These are phyloP conservation scores for Chaetophractus vellerosus DNA, from an alignment of 2,797 vertebrate species.

Conservation along the genomic window DNA sequence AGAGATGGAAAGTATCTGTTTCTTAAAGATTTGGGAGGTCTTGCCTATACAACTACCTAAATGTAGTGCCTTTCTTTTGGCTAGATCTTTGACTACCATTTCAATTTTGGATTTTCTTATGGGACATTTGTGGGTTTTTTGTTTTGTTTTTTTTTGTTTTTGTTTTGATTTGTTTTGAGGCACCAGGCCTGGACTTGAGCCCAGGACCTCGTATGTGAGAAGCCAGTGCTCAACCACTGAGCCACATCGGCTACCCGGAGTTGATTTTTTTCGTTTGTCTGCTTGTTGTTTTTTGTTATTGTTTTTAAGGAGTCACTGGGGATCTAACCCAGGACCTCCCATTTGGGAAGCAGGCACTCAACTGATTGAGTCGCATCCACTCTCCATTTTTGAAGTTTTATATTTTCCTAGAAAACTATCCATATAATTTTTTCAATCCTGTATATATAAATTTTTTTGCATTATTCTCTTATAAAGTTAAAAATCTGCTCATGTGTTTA, in stretches of 20 bases:
- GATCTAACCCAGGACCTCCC: too few relatives aligned
- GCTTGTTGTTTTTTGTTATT: too few relatives aligned
- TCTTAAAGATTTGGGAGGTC: constrained; percentile 54
- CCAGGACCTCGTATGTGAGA: too few relatives aligned
- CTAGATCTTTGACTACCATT: neutral
- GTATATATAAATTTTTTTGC: neutral
- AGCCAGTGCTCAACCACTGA: too few relatives aligned
- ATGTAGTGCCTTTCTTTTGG: neutral
- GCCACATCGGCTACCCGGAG: too few relatives aligned
- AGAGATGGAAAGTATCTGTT: constrained; percentile 30
- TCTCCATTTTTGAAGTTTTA: constrained; percentile 63
- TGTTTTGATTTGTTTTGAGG: too few relatives aligned
- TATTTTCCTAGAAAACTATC: constrained; percentile 54
- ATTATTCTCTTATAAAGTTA: constrained; percentile 24
- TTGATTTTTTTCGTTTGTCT: too few relatives aligned
- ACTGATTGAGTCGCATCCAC: neutral
- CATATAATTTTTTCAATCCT: constrained; percentile 30
- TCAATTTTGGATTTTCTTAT: constrained; percentile 50
- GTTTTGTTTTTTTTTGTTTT: too few relatives aligned
- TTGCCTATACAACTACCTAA: neutral
- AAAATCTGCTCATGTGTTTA: neutral
- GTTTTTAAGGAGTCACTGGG: too few relatives aligned
- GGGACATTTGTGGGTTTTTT: too few relatives aligned
- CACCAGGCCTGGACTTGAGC: too few relatives aligned
- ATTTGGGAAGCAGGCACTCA: too few relatives aligned